phyloP scores from a whole-genome alignment of 2,797 vertebrate species.

The Sebastes minor region DNA sequence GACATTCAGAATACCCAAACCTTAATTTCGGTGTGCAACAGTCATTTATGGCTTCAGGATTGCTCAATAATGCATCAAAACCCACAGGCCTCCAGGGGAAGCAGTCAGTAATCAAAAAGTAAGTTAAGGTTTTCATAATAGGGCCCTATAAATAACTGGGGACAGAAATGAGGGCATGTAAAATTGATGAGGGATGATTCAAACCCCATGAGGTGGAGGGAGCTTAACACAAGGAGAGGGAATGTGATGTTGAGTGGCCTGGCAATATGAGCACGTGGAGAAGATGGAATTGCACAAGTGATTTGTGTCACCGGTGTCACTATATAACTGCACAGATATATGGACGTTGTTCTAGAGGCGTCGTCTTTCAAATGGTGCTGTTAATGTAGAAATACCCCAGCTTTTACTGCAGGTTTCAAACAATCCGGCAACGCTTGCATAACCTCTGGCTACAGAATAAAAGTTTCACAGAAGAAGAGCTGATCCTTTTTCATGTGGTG shows the following conservation, averaged over 20 bases:
- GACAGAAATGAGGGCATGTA: constrained; percentile 80
- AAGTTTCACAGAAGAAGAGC: background rate
- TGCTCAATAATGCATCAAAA: constrained; percentile 82
- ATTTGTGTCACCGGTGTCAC: constrained; percentile 35
- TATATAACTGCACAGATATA: constrained; percentile 13
- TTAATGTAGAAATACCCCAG: constrained; percentile 8
- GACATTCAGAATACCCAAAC: constrained; percentile 49
- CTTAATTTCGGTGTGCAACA: constrained; percentile 62
- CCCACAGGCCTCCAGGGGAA: constrained; percentile 65
- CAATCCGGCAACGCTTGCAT: background rate
- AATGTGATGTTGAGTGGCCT: constrained; percentile 44
- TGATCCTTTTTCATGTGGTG: background rate
- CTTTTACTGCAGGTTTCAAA: constrained; percentile 15
- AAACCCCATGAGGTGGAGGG: constrained; percentile 66
- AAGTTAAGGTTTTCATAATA: constrained; percentile 84
- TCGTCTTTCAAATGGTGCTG: background rate
- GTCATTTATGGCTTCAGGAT: constrained; percentile 72
- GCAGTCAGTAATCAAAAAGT: constrained; percentile 81
- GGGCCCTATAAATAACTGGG: constrained; percentile 80
- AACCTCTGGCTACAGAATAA: constrained; percentile 18
- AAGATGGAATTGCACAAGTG: constrained; percentile 26
- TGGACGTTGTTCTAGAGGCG: constrained; percentile 5
- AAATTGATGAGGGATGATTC: constrained; percentile 82
- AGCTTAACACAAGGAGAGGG: constrained; percentile 48
- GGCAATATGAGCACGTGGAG: constrained; percentile 36